Evolutionary conservation across 2,888 invertebrate genomes (phyloP).

Genomic region (Mystacides longicornis): DNA sequence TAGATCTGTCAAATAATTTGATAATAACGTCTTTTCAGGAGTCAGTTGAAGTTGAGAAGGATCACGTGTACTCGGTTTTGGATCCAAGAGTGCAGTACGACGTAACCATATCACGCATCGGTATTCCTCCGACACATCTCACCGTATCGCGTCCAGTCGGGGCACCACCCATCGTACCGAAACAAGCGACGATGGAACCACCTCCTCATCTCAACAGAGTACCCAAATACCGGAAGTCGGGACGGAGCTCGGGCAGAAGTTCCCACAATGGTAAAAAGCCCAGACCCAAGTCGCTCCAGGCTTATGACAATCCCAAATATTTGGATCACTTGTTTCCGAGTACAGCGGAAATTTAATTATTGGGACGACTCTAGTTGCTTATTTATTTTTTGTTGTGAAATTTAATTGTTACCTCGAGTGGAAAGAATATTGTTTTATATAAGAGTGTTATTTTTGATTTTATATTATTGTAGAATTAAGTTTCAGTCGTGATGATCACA

Average conservation of each 20-base stretch:
- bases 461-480: too few relatives aligned
- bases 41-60: constrained; percentile 45
- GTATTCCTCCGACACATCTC: constrained; percentile 48
- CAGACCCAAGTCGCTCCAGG: constrained; percentile 53
- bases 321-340: constrained; percentile 54
- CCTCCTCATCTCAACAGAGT: constrained; percentile 25
- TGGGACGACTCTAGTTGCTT: too few relatives aligned
- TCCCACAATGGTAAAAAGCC: constrained; percentile 29
- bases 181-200: constrained; percentile 43
- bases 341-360: constrained; percentile 22
- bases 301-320: constrained; percentile 52
- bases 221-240: constrained; percentile 28
- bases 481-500: too few relatives aligned
- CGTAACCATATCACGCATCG: constrained; percentile 48
- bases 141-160: constrained; percentile 47
- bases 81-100: constrained; percentile 51
- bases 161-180: constrained; percentile 36
- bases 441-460: too few relatives aligned
- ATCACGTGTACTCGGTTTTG: constrained; percentile 49
- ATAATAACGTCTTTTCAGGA: constrained; percentile 40
- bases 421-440: too few relatives aligned
- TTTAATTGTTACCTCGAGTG: too few relatives aligned
- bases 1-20: too few relatives aligned
- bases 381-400: too few relatives aligned
- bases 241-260: constrained; percentile 17